Base-by-base conservation (phyloP, 2,797 vertebrate species). In the Peromyscus melanophrys region DNA sequence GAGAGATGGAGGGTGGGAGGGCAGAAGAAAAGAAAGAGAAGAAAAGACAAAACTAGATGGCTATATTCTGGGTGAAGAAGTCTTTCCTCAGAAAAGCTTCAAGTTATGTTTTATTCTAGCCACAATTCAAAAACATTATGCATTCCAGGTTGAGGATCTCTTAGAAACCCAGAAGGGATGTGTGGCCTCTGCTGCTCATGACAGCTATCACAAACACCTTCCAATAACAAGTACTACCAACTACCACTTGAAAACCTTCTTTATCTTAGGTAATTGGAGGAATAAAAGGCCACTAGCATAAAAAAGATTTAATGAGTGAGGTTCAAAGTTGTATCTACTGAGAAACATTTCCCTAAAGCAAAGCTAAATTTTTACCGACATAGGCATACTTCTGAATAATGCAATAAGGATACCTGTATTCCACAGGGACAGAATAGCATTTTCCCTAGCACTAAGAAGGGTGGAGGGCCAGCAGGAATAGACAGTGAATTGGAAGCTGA, bases 141-240 rank as follows among this genome's bases (percentile, higher is more conserved):
- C 52, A 82, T 16, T 3, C 82, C 69, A 86, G 67, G 63, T n/a
- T 31, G n/a, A 67, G 16, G 49, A 52, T 78, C 81, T 97, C 77
- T 59, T 8, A 14, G 80, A 81, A 92, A 34, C 91, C 55, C 17
- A 34, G 14, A 23, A 71, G 34, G 55, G 31, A 83, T 57, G 52
- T 19, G 10, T 34, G 67, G 77, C 25, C 78, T 89, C 89, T 91
- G 71, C 61, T 63, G 63, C 75, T 89, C 69, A 29, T 57, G 87
- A 82, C 77, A 86, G 84, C 84, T 97, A 61, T 88, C 96, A 97
- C 29, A 94, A 37, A 57, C 75, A 61, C 65, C 75, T 89, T 76
- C 84, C 93, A 90, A 52, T 52, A 63, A 65, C 57, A 92, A n/a
- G 83, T 69, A 71, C 8, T n/a, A 34, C 23, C 46, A 77, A 91